Base-by-base conservation (phyloP, 2,113 vertebrate genomes). In the Holacanthus passer region DNA sequence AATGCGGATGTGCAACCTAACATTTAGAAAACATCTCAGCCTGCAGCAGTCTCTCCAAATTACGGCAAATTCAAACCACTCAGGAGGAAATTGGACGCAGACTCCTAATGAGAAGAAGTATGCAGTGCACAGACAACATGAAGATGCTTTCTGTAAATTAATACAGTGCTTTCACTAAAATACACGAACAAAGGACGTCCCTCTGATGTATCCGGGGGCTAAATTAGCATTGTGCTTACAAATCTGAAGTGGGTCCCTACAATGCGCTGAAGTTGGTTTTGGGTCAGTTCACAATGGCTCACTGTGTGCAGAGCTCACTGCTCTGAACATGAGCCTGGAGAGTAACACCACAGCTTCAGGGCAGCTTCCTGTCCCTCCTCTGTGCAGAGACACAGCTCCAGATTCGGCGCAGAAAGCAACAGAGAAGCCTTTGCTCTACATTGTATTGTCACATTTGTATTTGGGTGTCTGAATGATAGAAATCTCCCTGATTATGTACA, bases 241-340 rank as follows among this genome's bases (percentile, higher is more conserved):
- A 59, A 91, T 74, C 50, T 71, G 32, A 82, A 66, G 1, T n/a
- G 45, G 68, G 58, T 82, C 50, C 48, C 64, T 19, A 66, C 75
- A 81, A 81, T 75, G 79, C 62, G 3, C 29, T 12, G 5, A 79
- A 32, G 77, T 88, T 89, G 13, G 13, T 75, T 73, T 43, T 48
- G 64, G 85, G 86, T 91, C 88, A 73, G 1, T 72, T 79, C 71
- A 90, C 87, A 91, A 85, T 83, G 66, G 75, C 20, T 77, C 69
- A 62, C 59, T 89, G 79, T 91, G 83, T 64, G 43, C 84, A 53
- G 50, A 78, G 73, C 73, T 70, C 65, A 32, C 55, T 73, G 60
- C 7, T 10, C 41, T 37, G 20, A 82, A 64, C 77, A 91, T 29
- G 73, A 83, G 83, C 35, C 56, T 3, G 19, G 52, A 78, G 67